Evolutionary conservation across 2,113 vertebrate genomes (phyloP).

Genomic region (Spermophilus dauricus): DNA sequence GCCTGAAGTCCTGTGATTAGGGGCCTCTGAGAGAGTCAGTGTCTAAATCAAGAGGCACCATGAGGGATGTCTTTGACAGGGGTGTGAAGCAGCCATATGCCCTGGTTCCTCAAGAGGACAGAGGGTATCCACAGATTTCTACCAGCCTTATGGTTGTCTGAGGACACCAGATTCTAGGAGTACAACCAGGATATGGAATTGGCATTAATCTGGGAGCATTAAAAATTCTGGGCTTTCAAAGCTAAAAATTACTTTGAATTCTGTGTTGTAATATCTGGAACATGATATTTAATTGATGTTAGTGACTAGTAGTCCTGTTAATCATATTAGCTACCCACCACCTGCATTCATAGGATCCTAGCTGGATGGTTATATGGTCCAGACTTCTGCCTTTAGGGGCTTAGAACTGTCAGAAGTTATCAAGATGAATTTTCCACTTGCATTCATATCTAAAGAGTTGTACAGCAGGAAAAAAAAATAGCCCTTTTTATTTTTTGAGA

Average conservation of each 20-base stretch:
- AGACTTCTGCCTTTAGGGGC: neutral
- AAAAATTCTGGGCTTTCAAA: neutral
- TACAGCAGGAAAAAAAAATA: neutral
- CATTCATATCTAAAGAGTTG: constrained; percentile 2
- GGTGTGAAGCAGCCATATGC: neutral
- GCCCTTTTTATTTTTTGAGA: no score
- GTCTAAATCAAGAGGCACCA: neutral
- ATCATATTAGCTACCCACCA: neutral
- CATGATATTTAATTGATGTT: neutral
- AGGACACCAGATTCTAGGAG: neutral
- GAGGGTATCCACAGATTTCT: neutral
- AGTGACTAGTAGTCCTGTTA: neutral
- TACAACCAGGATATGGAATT: neutral
- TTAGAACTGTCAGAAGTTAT: constrained; percentile 37
- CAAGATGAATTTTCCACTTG: constrained; percentile 18
- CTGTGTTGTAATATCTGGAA: neutral
- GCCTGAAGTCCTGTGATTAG: neutral
- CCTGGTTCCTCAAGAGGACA: neutral
- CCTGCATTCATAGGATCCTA: neutral
- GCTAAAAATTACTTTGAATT: constrained; percentile 24
- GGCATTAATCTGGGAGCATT: neutral
- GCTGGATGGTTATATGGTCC: neutral
- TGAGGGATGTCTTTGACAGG: neutral
- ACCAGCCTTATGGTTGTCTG: neutral
- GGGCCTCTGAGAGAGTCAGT: neutral